Evolutionary conservation across 2,888 invertebrate genomes (phyloP), one percentile per base, ranked within the genome.

Genomic region (Andrena minutula): DNA sequence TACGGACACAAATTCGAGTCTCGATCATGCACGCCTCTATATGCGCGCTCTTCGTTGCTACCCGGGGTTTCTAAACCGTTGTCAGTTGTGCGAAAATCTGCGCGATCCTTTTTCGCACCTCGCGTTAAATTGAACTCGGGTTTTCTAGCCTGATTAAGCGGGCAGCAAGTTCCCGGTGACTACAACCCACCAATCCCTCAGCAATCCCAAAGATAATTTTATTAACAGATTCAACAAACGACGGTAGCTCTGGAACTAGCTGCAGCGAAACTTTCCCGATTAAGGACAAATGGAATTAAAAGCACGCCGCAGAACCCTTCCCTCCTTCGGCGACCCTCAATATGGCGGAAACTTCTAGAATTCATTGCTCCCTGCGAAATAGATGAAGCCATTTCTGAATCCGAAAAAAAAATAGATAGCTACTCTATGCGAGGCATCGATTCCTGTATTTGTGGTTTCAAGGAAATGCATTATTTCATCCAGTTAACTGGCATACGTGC

Each of bases 381-480:
- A 20, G 16, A 61, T 30, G 23, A n/a, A 47, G 30, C 47, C 41
- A 56, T 56, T 56, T 56, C 41, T 4, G 41, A 28, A 16, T 1
- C 23, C 12, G 10, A 3, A 41, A 41, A 5, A 35, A 10, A 4
- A n/a, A n/a, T n/a, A n/a, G n/a, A n/a, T 16, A 8, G 12, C 8
- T 20, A 10, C 26, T 47, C 32, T 2, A 23, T 5, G 2, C 16
- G 56, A 23, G 66, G 58, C 51, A 66, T 74, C 74, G 74, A 74
- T 66, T 66, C 28, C n/a, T 35, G 20, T 58, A 49, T 75, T 51
- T 63, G 53, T 63, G 28, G 64, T 1, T 12, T 1, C 41, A 53
- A n/a, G 61, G 28, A 28, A 16, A 26, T 47, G 35, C 73, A 81
- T 83, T 81, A 72, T 81, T 81, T 70, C 81, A 35, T 76, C 53